Evolutionary conservation across 2,797 vertebrate species (phyloP), one percentile per base, ranked within the genome.

Genomic region (Oceanodroma leucorhoa): DNA sequence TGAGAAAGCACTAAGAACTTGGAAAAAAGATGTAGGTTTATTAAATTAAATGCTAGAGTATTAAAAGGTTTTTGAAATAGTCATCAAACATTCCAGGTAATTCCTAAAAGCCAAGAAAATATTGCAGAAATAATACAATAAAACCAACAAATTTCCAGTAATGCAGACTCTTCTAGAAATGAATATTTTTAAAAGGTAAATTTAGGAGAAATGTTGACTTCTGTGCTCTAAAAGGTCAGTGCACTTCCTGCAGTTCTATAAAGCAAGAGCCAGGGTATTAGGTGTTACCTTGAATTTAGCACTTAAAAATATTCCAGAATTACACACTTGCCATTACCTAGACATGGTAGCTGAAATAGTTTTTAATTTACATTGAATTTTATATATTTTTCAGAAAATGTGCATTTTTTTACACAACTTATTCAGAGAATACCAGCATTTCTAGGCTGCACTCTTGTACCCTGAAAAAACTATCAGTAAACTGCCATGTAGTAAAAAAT

Each of bases 1-100:
- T 17, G 90, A 98, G 80, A 97, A 98, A 86, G 97, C 98, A 96
- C 97, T 97, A 93, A 97, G 89, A 97, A 96, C 95, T 97, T 99
- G 98, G 98, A 98, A 98, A 97, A 98, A 98, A 96, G 97, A 99
- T 98, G 99, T 99, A 98, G 60, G 98, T 97, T 97, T 97, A 96
- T 97, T 96, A 95, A 97, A 96, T 90, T 92, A 94, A 94, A 95
- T 85, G 87, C 19, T 97, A 83, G 80, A 95, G 46, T 96, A 80
- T 69, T 96, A 83, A 95, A 91, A 95, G 95, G 73, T 93, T 93
- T 97, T 97, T 81, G 36, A 94, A 96, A 72, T 94, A 77, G 54
- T 73, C 46, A 54, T 78, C 71, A 93, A 93, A 79, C n/a, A 95
- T 96, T 97, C 89, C 83, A 82, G 91, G 83, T 90, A 94, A 97